Conservation (phyloP, 2,888 invertebrate species). For the Hydroisotoma schaefferi region DNA sequence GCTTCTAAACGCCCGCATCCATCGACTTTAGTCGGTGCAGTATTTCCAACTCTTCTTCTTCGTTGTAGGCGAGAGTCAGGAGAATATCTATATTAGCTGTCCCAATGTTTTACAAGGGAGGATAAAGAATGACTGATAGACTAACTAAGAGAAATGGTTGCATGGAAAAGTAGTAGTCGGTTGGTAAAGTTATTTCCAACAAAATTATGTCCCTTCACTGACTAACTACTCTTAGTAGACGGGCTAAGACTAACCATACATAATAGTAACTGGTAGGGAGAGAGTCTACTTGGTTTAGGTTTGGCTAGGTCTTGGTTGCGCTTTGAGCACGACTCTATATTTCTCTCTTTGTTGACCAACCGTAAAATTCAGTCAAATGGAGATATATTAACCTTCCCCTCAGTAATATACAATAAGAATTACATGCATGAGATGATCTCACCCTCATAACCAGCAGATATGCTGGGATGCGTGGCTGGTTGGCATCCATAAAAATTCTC, state of each 20-base stretch:
- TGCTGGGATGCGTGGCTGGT: neutral
- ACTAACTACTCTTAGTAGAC: neutral
- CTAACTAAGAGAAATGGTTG: too few relatives aligned
- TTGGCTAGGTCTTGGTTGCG: neutral
- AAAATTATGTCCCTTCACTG: neutral
- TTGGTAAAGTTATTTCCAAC: too few relatives aligned
- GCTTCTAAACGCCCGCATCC: constrained; percentile 1
- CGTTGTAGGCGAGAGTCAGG: constrained; percentile 2
- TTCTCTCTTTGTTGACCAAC: constrained; percentile 19
- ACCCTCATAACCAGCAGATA: neutral
- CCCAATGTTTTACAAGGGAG: too few relatives aligned
- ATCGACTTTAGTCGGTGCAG: constrained; percentile 3
- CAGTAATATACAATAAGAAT: constrained; percentile 7
- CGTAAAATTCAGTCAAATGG: constrained; percentile 16
- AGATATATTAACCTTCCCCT: constrained; percentile 15
- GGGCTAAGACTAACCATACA: too few relatives aligned
- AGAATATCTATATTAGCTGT: constrained; percentile 10
- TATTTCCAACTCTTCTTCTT: neutral
- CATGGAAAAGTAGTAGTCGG: too few relatives aligned
- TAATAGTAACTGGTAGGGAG: too few relatives aligned
- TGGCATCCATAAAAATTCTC: constrained; percentile 8
- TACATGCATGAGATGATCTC: constrained; percentile 5
- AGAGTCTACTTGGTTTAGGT: too few relatives aligned
- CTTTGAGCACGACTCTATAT: neutral
- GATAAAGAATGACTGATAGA: too few relatives aligned